Conservation (phyloP, 2,113 vertebrate species). For the Pandion haliaetus region DNA sequence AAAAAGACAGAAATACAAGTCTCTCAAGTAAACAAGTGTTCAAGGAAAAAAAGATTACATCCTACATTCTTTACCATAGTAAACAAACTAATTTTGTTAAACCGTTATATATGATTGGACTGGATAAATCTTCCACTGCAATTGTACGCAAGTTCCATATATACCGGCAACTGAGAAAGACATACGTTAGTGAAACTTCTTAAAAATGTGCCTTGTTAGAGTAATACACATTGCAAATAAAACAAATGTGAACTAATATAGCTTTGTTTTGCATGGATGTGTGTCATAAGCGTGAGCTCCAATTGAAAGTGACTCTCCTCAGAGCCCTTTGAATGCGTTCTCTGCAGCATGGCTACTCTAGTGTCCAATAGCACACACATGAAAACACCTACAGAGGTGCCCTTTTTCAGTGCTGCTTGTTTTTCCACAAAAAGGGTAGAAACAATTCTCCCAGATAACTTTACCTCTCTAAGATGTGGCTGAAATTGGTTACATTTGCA, state of each 20-base stretch:
- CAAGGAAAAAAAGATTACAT: not conserved
- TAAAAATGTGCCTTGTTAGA: not conserved
- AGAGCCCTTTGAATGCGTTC: not conserved
- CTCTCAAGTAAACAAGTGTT: not conserved
- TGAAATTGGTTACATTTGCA: not conserved
- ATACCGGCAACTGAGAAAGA: not conserved
- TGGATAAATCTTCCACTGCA: not conserved
- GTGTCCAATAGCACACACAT: not conserved
- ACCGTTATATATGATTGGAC: not conserved
- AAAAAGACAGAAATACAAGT: not conserved
- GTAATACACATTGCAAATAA: not conserved
- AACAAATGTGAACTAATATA: not conserved
- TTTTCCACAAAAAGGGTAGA: not conserved
- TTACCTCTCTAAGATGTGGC: not conserved
- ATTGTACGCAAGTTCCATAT: not conserved
- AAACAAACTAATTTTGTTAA: not conserved
- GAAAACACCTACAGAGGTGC: not conserved
- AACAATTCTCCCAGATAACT: not conserved
- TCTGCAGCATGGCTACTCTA: not conserved
- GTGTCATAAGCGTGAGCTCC: not conserved
- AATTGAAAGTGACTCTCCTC: not conserved
- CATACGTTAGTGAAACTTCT: not conserved
- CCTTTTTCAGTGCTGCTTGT: not conserved
- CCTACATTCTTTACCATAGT: not conserved
- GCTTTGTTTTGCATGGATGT: not conserved